phyloP scores from a whole-genome alignment of 2,797 vertebrate species.

The Ispidina lecontei region DNA sequence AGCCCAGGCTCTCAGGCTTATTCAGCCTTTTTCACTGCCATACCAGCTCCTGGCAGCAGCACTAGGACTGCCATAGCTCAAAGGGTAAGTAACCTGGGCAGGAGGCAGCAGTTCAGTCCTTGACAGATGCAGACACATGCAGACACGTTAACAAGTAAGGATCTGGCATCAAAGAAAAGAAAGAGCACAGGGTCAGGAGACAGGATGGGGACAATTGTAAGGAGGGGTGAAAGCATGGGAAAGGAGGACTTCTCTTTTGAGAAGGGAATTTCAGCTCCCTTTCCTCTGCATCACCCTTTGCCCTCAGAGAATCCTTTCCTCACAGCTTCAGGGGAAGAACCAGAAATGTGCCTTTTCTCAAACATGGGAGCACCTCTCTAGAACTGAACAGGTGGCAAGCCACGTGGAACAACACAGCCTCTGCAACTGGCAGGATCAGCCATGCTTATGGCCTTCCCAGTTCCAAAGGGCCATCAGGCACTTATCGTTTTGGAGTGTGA shows the following conservation, averaged over 20 bases:
- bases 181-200: background rate
- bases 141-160: background rate
- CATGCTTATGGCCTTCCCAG: background rate
- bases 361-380: background rate
- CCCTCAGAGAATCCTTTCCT: background rate
- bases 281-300: background rate
- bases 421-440: background rate
- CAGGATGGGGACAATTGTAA: background rate
- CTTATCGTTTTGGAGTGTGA: background rate
- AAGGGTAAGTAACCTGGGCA: background rate
- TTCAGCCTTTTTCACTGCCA: background rate
- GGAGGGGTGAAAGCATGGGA: background rate
- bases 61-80: background rate
- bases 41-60: background rate
- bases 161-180: background rate
- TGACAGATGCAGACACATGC: background rate
- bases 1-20: background rate
- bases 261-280: background rate
- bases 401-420: accelerated
- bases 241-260: background rate
- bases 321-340: background rate
- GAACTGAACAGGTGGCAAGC: background rate
- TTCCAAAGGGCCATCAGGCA: background rate
- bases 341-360: background rate
- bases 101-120: background rate